A percentile compares a stretch with the other conserved stretches of the same genome.
These are phyloP conservation scores for Micropoecilia bifurca DNA, from an alignment of 2,797 vertebrate genomes.

Conservation along the genomic window DNA sequence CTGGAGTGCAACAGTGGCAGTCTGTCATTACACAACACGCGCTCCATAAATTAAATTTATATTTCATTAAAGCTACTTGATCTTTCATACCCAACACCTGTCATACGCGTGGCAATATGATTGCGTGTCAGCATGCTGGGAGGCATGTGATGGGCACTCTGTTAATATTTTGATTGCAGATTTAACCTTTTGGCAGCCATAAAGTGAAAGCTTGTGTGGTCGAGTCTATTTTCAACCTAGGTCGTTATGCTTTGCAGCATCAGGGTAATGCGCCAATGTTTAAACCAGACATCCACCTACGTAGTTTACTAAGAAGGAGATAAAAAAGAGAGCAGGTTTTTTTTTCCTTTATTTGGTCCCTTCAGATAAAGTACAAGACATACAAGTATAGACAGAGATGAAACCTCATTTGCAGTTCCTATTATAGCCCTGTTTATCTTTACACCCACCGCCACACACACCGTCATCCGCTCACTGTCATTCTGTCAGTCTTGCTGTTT, in stretches of 20 bases:
- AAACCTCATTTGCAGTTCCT: slow-evolving; percentile 46
- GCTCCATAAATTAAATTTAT: slow-evolving; percentile 29
- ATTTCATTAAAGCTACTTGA: slow-evolving; percentile 37
- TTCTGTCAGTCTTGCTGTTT: slow-evolving; percentile 3
- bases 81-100: slow-evolving; percentile 33
- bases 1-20: slow-evolving; percentile 3
- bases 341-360: slow-evolving; percentile 3
- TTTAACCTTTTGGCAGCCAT: slow-evolving; percentile 2
- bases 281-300: slow-evolving; percentile 14
- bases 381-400: slow-evolving; percentile 31
- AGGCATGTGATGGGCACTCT: slow-evolving; percentile 1
- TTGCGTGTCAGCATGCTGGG: not conserved
- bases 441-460: slow-evolving; percentile 13
- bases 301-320: slow-evolving; percentile 8
- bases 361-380: slow-evolving; percentile 23
- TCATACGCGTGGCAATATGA: slow-evolving; percentile 16
- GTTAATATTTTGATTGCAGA: slow-evolving; percentile 26
- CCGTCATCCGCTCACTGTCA: slow-evolving; percentile 13
- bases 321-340: not conserved
- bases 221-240: slow-evolving; percentile 7
- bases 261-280: slow-evolving; percentile 21
- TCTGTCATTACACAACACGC: slow-evolving; percentile 7
- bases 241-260: slow-evolving; percentile 22
- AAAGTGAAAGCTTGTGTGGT: slow-evolving; percentile 11
- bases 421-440: slow-evolving; percentile 46